Base-by-base conservation (phyloP, 2,797 vertebrate species). In the Distichodus sexfasciatus region DNA sequence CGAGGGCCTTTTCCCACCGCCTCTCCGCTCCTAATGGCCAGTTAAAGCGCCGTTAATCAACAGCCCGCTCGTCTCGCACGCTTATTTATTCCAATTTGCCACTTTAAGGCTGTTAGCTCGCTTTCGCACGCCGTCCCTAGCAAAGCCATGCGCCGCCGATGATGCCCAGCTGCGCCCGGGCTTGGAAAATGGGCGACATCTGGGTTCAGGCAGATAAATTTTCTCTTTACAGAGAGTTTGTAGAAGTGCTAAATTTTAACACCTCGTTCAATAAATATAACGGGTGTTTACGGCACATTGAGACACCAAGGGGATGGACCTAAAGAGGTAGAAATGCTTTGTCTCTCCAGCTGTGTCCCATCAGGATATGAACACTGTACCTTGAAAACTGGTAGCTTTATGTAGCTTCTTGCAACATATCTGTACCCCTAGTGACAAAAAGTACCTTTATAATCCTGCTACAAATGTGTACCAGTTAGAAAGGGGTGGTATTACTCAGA, bases 31-130 rank as follows among this genome's bases (percentile, higher is more conserved):
- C 72, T 83, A 83, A 80, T 80, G 67, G 79, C 38, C 72, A 74
- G 71, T 81, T 81, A 76, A 83, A 81, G 71, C 35, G 36, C 38
- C 4, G 43, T 78, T 80, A 72, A 81, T 86, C 74, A 79, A 81
- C 77, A 74, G 65, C 55, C n/a, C 47, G 60, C 72, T 63, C 66
- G 67, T 66, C 38, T 58, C 31, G 31, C 41, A 48, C 29, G 64
- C 64, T 79, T 76, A 71, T 74, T 68, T 71, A 51, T 81, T 38
- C 63, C 59, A 64, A 65, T 81, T 74, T 72, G 75, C 59, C 71
- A 51, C 36, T 72, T 8, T 14, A 54, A 46, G 69, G 65, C 69
- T 78, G 72, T 66, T 74, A 48, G 41, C 41, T 29, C 48, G 50
- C 40, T 65, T 73, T 72, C 17, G 31, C 28, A 53, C 29, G 43